Base-by-base conservation (phyloP, 2,113 vertebrate species). In the Platycercus adscitus region DNA sequence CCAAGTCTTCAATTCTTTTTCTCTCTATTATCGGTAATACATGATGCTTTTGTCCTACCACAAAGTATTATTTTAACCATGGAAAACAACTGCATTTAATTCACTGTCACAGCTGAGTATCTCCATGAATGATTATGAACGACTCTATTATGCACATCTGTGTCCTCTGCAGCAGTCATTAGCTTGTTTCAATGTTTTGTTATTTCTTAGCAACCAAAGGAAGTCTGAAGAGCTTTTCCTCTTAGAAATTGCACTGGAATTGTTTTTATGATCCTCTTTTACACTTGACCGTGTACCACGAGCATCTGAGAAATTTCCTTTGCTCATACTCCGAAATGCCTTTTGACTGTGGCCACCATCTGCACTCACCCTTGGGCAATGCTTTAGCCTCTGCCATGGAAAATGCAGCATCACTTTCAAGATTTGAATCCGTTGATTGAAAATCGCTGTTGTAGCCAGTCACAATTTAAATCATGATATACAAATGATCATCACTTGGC, bases 201-300 rank as follows among this genome's bases (percentile, higher is more conserved):
- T 43, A 95, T 95, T 92, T 89, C 96, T 93, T 95, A 95, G 94
- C 94, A 96, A 96, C 96, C 64, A 86, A 94, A 70, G 77, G 61
- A 86, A 83, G n/a, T 10, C 37, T 52, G 49, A 66, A 73, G 35
- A 46, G 46, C 25, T 37, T 83, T 78, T 69, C 64, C 55, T 47
- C 68, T 71, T 78, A 78, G 52, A 88, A 91, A 35, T 66, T 39
- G 29, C 47, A 25, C 31, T 39, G 37, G 35, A 83, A 55, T 29
- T 81, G 80, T 24, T 85, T 90, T 78, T 60, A 4, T 21, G 8
- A 64, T 58, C 86, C 55, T 43, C 26, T 86, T 70, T 88, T 53
- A 68, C 69, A 39, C 91, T 78, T 84, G 91, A 83, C 71, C 46
- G 64, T 11, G 53, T 19, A 63, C 68, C 55, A 63, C 0, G 23